Base-by-base conservation (phyloP, 2,888 invertebrate species). In the Beris morrisii region DNA sequence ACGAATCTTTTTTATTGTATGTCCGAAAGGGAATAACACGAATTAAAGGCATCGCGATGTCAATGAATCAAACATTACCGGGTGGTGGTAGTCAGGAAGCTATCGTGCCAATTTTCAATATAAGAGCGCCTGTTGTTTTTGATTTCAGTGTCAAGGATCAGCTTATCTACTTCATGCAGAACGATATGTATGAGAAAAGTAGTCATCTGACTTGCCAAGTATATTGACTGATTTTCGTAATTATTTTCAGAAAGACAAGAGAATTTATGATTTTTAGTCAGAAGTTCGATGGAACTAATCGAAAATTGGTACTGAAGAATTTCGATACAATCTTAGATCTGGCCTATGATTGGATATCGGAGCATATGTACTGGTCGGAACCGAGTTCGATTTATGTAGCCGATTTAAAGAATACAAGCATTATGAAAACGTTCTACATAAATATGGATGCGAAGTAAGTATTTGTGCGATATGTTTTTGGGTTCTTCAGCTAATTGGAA, bases 341-440 rank as follows among this genome's bases (percentile, higher is more conserved):
- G 70, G 92, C 93, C 45, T 85, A 92, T 66, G 95, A 95, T 81
- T 93, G 92, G 91, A 85, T 92, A 75, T 88, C 89, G 67, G 79
- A 84, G 67, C 92, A 93, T 81, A 78, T 95, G 66, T 95, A 91
- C 82, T 94, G 93, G 91, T 90, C 91, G 61, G 87, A 86, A 64
- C 81, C 87, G 71, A 86, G 88, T 66, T 84, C 84, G 61, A 84
- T 94, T 70, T 86, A 84, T 73, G 92, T 90, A 44, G 86, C 89
- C 53, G 86, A 85, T 44, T 76, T 92, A 67, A 82, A 83, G 32
- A 85, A 86, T 73, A 79, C 85, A 46, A 82, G 81, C 58, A 79
- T 84, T 66, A 78, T 83, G 7, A 84, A 84, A 73, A 85, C 85
- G 12, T 78, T 92, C 15, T 79, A 87, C 13, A 79, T 83, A 52